A percentile compares a stretch with the other conserved stretches of the same genome.
phyloP scores from a whole-genome alignment of 1,140 invertebrate species.

The Cataglyphis hispanica region DNA sequence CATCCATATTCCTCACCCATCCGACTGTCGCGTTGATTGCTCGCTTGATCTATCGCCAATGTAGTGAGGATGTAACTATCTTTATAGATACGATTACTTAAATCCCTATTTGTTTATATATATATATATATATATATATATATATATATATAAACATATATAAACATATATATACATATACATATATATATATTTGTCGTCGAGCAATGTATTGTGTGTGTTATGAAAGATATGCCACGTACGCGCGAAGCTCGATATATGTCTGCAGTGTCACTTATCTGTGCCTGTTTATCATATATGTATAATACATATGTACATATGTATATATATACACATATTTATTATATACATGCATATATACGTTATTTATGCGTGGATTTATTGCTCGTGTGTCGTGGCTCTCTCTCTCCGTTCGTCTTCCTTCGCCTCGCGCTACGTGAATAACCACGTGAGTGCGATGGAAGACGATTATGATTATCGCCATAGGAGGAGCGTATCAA shows the following conservation, averaged over 20 bases:
- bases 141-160: constrained; percentile 53
- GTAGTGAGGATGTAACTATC: constrained; percentile 67
- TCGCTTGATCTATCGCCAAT: constrained; percentile 71
- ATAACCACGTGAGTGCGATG: constrained; percentile 42
- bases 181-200: constrained; percentile 61
- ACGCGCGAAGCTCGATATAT: constrained; percentile 78
- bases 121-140: constrained; percentile 49
- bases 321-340: constrained; percentile 20
- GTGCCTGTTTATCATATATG: constrained; percentile 63
- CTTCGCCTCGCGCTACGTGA: constrained; percentile 31
- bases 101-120: constrained; percentile 47
- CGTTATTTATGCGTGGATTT: constrained; percentile 59
- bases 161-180: constrained; percentile 44
- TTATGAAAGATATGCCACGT: constrained; percentile 74
- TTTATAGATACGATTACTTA: constrained; percentile 52
- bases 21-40: constrained; percentile 69
- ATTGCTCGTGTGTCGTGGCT: constrained; percentile 56
- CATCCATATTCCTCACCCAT: constrained; percentile 23
- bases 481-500: constrained; percentile 27
- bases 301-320: constrained; percentile 41
- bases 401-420: constrained; percentile 41
- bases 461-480: constrained; percentile 23
- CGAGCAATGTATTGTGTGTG: constrained; percentile 72
- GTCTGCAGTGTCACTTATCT: constrained; percentile 82
- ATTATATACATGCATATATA: constrained; percentile 30